These are phyloP conservation scores for Montipora sp. DNA, from an alignment of 64 coral and sea anemone species.

Conservation along the genomic window DNA sequence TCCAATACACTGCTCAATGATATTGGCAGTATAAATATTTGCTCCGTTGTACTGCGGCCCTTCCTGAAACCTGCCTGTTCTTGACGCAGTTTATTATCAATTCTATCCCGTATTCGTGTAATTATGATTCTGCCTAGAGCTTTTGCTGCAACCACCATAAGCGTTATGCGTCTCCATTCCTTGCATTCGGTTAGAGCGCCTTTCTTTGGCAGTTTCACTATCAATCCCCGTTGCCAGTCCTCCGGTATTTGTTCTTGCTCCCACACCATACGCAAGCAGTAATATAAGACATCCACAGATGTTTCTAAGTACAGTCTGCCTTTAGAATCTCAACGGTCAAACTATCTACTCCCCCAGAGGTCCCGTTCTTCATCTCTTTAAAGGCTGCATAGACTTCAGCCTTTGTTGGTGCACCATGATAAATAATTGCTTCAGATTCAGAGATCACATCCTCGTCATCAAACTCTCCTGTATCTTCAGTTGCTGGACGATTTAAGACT, in stretches of 20 bases:
- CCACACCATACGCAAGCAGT: not conserved
- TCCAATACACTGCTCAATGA: conserved; percentile 27
- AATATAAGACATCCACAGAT: not conserved
- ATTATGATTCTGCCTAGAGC: conserved; percentile 39
- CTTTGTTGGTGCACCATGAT: no score
- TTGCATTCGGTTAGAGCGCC: conserved; percentile 5
- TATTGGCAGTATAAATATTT: conserved; percentile 27
- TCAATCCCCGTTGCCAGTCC: conserved; percentile 7
- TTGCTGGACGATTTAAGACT: conserved; percentile 17
- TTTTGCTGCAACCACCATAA: conserved; percentile 32
- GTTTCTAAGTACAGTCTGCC: no score
- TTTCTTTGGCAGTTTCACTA: conserved; percentile 44
- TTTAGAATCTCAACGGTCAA: not conserved
- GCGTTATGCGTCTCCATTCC: conserved; percentile 29
- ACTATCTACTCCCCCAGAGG: not conserved
- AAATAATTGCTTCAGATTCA: no score
- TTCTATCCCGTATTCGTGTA: not conserved
- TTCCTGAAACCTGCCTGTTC: conserved; percentile 48
- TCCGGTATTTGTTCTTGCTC: not conserved
- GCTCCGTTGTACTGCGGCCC: conserved; percentile 18
- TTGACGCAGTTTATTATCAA: not conserved
- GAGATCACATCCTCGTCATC: not conserved
- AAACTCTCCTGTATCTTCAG: conserved; percentile 14
- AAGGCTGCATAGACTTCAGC: no score
- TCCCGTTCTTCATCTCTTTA: no score